Evolutionary conservation across 2,888 invertebrate genomes (phyloP).

Genomic region (Arrhopalites spinosus): DNA sequence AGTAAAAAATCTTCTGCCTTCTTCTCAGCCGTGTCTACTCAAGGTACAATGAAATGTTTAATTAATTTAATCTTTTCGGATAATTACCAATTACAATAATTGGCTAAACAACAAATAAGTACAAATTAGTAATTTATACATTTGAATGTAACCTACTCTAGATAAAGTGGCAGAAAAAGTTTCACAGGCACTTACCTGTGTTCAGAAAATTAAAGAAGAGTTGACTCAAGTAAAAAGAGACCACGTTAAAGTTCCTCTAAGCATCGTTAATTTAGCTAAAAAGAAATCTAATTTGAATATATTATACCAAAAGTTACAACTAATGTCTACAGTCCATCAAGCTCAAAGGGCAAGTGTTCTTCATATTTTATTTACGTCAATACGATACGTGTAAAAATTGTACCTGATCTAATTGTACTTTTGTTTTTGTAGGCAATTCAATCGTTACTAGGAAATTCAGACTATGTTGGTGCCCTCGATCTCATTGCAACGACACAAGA

Average conservation of each 20-base stretch:
- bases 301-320: conserved; percentile 67
- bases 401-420: no score
- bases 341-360: conserved; percentile 97
- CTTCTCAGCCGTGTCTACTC: conserved; percentile 97
- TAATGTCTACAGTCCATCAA: conserved; percentile 95
- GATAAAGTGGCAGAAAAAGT: conserved; percentile 96
- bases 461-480: conserved; percentile 96
- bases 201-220: conserved; percentile 67
- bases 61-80: no score
- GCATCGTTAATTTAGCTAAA: conserved; percentile 66
- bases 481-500: conserved; percentile 95
- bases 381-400: no score
- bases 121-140: no score
- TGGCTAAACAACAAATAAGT: no score
- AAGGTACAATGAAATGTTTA: no score
- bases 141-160: conserved; percentile 39
- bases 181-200: conserved; percentile 77
- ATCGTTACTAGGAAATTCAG: conserved; percentile 73
- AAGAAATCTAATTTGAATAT: conserved; percentile 57
- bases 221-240: conserved; percentile 77
- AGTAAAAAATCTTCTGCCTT: conserved; percentile 95
- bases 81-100: no score
- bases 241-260: conserved; percentile 78
- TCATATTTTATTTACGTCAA: no score
- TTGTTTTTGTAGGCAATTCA: no score